Evolutionary conservation across 2,888 invertebrate species (phyloP).

Genomic region (Ischnura elegans): DNA sequence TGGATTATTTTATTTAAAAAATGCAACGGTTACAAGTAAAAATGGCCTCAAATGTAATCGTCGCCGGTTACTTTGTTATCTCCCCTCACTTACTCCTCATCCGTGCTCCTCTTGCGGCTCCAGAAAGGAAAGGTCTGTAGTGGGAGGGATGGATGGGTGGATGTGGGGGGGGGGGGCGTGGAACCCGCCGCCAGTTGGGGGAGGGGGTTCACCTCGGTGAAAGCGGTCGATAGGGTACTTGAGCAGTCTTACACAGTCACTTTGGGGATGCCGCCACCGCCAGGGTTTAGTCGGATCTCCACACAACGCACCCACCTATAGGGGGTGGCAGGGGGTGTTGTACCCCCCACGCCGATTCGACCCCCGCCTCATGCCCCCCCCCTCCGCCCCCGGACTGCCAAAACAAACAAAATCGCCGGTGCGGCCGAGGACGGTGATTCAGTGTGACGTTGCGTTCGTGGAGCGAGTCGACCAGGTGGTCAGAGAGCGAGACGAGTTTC

Average conservation of each 20-base stretch:
- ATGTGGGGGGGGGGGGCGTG: neutral
- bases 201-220: neutral
- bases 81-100: no score
- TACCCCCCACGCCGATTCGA: neutral
- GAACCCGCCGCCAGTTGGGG: no score
- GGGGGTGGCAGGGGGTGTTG: neutral
- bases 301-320: neutral
- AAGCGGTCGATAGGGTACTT: constrained; percentile 17
- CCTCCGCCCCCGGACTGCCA: neutral
- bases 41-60: no score
- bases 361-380: neutral
- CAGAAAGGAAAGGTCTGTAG: no score
- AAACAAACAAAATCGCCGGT: neutral
- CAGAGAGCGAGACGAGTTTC: neutral
- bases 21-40: no score
- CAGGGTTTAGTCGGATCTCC: constrained; percentile 17
- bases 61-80: no score
- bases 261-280: constrained; percentile 15
- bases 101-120: no score
- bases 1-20: no score
- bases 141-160: neutral
- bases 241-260: constrained; percentile 9
- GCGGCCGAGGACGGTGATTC: neutral
- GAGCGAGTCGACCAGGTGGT: neutral
- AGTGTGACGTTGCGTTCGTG: no score